Evolutionary conservation across 2,888 invertebrate genomes (phyloP).

Genomic region (Sipha maydis): DNA sequence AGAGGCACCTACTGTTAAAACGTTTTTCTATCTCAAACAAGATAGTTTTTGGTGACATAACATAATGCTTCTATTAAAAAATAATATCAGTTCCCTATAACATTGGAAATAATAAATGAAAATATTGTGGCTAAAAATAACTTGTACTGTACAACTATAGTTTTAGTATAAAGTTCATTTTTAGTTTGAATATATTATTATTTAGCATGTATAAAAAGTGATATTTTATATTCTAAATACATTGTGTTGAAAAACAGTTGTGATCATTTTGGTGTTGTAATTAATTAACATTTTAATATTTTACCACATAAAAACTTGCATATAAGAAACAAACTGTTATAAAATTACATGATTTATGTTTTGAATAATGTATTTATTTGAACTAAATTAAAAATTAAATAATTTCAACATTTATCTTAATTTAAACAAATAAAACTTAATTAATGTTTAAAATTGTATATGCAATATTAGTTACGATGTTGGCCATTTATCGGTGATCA

Average conservation of each 20-base stretch:
- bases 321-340: not conserved
- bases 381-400: too few species aligned
- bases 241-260: not conserved
- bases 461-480: not conserved
- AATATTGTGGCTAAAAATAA: too few species aligned
- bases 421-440: not conserved
- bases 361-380: not conserved
- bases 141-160: too few species aligned
- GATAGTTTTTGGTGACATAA: too few species aligned
- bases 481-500: not conserved
- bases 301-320: not conserved
- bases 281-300: not conserved
- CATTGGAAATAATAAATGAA: too few species aligned
- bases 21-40: too few species aligned
- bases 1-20: too few species aligned
- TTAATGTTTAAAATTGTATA: not conserved
- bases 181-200: not conserved
- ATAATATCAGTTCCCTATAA: too few species aligned
- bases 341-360: not conserved
- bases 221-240: not conserved
- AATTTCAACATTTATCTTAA: not conserved
- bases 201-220: too few species aligned
- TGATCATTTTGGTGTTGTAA: too few species aligned
- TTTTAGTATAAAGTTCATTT: too few species aligned
- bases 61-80: too few species aligned